phyloP scores from a whole-genome alignment of 2,797 vertebrate species.

The Arctocebus calabarensis region DNA sequence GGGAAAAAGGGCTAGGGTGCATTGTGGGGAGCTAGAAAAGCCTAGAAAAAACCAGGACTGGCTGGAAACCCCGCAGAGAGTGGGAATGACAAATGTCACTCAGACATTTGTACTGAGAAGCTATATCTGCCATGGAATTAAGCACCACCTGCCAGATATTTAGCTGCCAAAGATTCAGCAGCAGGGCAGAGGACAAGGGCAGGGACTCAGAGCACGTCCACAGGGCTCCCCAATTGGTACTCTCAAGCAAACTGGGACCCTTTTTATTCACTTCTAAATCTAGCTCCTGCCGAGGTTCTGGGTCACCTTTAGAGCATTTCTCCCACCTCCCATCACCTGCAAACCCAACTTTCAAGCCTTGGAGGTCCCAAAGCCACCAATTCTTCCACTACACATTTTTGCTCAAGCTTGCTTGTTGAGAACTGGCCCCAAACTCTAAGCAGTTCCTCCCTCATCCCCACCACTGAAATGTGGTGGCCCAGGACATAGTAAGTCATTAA shows the following conservation, averaged over 20 bases:
- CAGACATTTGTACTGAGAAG: neutral
- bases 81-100: neutral
- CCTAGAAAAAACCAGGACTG: neutral
- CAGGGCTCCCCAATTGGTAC: neutral
- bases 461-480: neutral
- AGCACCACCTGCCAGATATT: neutral
- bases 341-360: neutral
- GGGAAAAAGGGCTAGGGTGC: neutral
- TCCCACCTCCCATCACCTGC: neutral
- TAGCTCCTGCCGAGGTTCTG: neutral
- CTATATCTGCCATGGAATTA: neutral
- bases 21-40: neutral
- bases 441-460: neutral
- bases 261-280: neutral
- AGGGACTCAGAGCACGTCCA: neutral
- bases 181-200: neutral
- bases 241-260: slow-evolving; percentile 20
- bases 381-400: neutral
- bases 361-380: neutral
- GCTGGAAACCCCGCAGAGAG: neutral
- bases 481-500: neutral
- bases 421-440: neutral
- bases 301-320: neutral
- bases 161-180: neutral
- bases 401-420: neutral